Percentiles rank a stretch among this genome's conserved stretches.
phyloP scores from a whole-genome alignment of 2,888 invertebrate species.

The Acheta domesticus region DNA sequence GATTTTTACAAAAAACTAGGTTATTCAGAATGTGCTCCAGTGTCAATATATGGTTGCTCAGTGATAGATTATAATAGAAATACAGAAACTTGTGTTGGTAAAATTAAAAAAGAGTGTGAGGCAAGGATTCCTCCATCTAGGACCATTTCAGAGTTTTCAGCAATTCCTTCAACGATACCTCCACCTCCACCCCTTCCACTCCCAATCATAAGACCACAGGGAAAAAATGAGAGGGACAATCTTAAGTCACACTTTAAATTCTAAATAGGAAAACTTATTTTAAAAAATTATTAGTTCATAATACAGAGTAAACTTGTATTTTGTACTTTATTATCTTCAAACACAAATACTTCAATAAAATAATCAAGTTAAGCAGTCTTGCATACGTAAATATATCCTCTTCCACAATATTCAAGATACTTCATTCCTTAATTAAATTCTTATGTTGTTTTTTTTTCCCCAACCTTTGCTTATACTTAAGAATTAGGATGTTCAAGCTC shows the following conservation, averaged over 20 bases:
- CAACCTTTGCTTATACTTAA: neutral
- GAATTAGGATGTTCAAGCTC: neutral
- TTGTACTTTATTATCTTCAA: neutral
- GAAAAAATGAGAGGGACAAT: neutral
- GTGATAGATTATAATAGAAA: too few relatives aligned
- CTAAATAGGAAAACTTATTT: neutral
- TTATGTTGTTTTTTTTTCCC: neutral
- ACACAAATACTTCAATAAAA: slow-evolving; percentile 20
- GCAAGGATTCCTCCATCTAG: neutral
- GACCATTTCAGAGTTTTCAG: neutral
- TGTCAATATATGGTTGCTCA: slow-evolving; percentile 32
- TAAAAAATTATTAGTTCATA: neutral
- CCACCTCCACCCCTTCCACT: slow-evolving; percentile 30
- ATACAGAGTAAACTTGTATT: neutral
- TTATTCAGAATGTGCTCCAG: slow-evolving; percentile 32
- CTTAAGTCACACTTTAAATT: neutral
- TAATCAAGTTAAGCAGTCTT: slow-evolving; percentile 25
- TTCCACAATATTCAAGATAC: neutral
- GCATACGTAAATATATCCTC: neutral
- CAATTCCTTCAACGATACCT: slow-evolving; percentile 23
- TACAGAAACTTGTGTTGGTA: too few relatives aligned
- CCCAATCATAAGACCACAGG: slow-evolving; percentile 20
- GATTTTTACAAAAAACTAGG: slow-evolving; percentile 34
- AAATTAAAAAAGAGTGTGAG: neutral
- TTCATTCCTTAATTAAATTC: neutral